phyloP scores from a whole-genome alignment of 2,888 invertebrate species.

The Diachrysia chrysitis region DNA sequence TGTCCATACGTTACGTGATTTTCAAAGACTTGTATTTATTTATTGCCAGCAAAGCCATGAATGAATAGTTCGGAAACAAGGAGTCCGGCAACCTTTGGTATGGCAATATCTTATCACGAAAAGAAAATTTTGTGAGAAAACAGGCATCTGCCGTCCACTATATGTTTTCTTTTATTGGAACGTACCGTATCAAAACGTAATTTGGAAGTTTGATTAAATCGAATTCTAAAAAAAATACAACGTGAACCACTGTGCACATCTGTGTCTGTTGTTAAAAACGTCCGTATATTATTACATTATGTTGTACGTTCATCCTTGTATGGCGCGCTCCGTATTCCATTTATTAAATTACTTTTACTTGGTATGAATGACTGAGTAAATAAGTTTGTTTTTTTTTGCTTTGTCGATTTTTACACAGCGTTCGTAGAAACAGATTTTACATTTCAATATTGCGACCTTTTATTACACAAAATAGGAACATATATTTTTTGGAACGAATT shows the following conservation, averaged over 20 bases:
- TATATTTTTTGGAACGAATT: conserved; percentile 25
- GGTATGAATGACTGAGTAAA: conserved; percentile 66
- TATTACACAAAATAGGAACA: conserved; percentile 25
- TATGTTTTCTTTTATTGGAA: conserved; percentile 30
- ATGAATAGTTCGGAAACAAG: conserved; percentile 50
- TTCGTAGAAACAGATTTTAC: conserved; percentile 31
- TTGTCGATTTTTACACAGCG: conserved; percentile 42
- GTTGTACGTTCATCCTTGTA: conserved; percentile 47
- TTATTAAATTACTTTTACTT: conserved; percentile 77
- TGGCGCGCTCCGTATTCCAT: conserved; percentile 65
- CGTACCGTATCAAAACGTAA: conserved; percentile 29
- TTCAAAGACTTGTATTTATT: conserved; percentile 17
- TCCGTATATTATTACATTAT: conserved; percentile 55
- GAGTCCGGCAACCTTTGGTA: conserved; percentile 15
- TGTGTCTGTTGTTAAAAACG: conserved; percentile 37
- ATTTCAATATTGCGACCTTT: conserved; percentile 41
- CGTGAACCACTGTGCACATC: conserved; percentile 35
- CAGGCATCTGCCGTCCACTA: conserved; percentile 30
- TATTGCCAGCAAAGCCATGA: conserved; percentile 19
- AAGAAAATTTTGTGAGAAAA: conserved; percentile 24
- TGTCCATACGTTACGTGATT: conserved; percentile 32
- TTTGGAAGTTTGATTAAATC: conserved; percentile 49
- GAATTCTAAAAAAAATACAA: conserved; percentile 29
- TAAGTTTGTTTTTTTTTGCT: conserved; percentile 59
- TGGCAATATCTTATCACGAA: conserved; percentile 20